phyloP scores from a whole-genome alignment of 2,113 vertebrate genomes.

The Mus spicilegus region DNA sequence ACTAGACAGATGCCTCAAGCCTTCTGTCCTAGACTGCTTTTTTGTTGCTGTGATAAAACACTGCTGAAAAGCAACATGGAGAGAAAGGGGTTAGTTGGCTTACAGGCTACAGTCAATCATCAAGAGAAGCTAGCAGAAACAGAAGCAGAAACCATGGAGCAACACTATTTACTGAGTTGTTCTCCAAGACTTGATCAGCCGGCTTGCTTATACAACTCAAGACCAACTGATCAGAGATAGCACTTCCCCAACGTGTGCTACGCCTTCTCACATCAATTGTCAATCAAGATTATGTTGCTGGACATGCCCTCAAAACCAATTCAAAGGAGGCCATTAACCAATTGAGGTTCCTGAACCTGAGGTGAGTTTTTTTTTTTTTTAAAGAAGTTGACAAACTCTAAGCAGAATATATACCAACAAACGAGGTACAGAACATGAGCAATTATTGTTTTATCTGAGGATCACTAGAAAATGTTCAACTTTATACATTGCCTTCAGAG shows the following conservation, averaged over 20 bases:
- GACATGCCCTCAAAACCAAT: neutral
- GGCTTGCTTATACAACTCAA: neutral
- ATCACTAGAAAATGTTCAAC: neutral
- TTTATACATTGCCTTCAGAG: neutral
- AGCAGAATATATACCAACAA: neutral
- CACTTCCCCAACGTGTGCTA: neutral
- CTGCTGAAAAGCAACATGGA: neutral
- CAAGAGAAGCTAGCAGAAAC: too few relatives aligned
- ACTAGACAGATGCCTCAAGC: slow-evolving; percentile 8
- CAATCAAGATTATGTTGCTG: neutral
- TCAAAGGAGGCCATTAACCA: neutral
- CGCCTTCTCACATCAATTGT: neutral
- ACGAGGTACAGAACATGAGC: neutral
- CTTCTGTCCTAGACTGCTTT: neutral
- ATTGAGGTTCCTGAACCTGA: neutral
- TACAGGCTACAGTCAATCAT: neutral
- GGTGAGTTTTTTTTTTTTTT: neutral
- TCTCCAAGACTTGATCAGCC: neutral
- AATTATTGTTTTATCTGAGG: slow-evolving; percentile 11
- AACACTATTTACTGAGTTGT: neutral
- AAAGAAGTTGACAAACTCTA: neutral
- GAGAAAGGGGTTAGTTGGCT: neutral
- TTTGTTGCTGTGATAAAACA: neutral
- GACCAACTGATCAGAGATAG: neutral
- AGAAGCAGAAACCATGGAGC: neutral